Conservation (phyloP, 2,888 invertebrate species). For the Frankliniella fusca region DNA sequence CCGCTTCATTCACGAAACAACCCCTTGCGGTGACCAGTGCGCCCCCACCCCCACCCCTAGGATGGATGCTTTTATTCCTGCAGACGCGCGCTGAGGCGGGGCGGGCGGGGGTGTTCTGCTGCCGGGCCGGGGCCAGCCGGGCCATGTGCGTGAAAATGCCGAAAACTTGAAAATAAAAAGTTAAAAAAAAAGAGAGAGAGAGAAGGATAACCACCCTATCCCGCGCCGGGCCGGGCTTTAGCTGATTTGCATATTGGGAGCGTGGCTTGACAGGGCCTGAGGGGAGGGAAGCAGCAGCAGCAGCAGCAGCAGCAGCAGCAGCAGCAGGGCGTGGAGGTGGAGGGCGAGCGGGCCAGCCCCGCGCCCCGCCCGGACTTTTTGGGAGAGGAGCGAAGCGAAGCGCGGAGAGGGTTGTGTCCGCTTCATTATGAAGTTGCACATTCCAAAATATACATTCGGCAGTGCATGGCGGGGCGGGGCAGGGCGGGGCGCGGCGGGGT, state of each 20-base stretch:
- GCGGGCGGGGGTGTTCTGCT: neutral
- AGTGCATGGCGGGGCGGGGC: neutral
- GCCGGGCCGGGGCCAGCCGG: neutral
- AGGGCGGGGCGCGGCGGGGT: neutral
- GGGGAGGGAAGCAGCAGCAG: neutral
- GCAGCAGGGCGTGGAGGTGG: neutral
- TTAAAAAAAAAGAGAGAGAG: neutral
- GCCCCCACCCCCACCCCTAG: neutral
- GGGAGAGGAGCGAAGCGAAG: conserved; percentile 1
- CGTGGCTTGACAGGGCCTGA: conserved; percentile 10
- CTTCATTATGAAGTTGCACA: conserved; percentile 26
- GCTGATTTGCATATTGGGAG: conserved; percentile 24
- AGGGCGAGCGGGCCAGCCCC: neutral
- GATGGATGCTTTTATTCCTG: conserved; percentile 15
- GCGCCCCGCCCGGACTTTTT: neutral
- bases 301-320: neutral
- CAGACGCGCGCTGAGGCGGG: neutral
- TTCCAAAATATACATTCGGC: conserved; percentile 18
- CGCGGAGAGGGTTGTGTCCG: neutral
- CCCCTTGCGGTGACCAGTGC: conserved; percentile 3
- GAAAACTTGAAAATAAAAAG: conserved; percentile 15
- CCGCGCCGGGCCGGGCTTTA: conserved; percentile 14
- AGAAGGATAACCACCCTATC: conserved; percentile 24
- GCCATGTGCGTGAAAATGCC: conserved; percentile 21
- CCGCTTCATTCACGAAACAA: neutral